Evolutionary conservation across 1,140 invertebrate species (phyloP).

Genomic region (Nebria ingens): DNA sequence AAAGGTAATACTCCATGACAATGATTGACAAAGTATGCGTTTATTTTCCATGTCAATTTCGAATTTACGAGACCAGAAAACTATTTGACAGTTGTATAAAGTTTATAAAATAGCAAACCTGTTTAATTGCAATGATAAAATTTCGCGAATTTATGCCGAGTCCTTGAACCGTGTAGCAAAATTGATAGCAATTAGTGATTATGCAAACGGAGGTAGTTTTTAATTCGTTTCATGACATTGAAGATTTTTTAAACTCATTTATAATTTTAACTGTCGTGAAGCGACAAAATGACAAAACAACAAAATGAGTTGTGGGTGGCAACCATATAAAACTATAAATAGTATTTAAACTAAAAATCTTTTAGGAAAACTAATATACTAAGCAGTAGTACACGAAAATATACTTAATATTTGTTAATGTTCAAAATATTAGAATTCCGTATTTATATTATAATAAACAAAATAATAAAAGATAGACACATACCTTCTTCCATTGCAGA

Average conservation of each 20-base stretch:
- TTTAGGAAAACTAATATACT: not conserved
- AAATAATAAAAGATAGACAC: slow-evolving; percentile 13
- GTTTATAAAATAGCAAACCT: not conserved
- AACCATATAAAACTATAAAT: slow-evolving; percentile 5
- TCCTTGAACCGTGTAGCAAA: not conserved
- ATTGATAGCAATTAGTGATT: not conserved
- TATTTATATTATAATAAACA: not conserved
- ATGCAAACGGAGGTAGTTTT: slow-evolving; percentile 2
- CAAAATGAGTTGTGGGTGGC: slow-evolving; percentile 2
- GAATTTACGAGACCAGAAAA: not conserved
- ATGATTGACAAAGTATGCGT: not conserved
- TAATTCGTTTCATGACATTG: too few relatives aligned
- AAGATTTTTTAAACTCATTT: too few relatives aligned
- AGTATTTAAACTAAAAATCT: not conserved
- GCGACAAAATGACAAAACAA: slow-evolving; percentile 1
- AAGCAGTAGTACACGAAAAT: not conserved
- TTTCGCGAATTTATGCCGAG: not conserved
- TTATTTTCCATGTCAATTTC: not conserved
- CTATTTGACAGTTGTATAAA: not conserved
- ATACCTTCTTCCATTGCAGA: slow-evolving; percentile 27
- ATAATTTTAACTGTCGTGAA: too few relatives aligned
- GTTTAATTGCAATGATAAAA: not conserved
- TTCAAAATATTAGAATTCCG: slow-evolving; percentile 8
- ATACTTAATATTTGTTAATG: not conserved
- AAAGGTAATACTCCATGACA: not conserved